These are phyloP conservation scores for Patagioenas fasciata DNA, from an alignment of 2,113 vertebrate species.

Conservation along the genomic window DNA sequence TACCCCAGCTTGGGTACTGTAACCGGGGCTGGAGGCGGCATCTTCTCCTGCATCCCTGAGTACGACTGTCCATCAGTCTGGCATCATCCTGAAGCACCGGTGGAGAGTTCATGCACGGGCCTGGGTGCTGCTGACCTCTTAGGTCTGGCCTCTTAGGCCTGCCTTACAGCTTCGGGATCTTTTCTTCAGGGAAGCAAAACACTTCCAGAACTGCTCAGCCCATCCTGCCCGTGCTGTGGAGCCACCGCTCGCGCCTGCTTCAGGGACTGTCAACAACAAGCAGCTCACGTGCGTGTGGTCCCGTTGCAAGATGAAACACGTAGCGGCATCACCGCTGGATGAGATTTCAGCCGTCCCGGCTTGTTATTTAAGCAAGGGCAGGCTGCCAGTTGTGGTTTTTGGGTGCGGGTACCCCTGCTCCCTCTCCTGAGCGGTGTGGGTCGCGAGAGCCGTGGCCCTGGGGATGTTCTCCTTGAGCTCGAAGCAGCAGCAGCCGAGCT, in stretches of 20 bases:
- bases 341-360: neutral
- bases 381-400: neutral
- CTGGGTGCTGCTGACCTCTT: neutral
- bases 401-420: rapidly evolving
- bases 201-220: rapidly evolving
- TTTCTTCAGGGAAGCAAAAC: rapidly evolving
- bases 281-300: neutral
- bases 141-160: neutral
- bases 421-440: neutral
- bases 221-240: rapidly evolving
- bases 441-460: neutral
- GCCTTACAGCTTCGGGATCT: rapidly evolving
- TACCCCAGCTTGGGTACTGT: neutral
- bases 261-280: rapidly evolving
- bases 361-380: neutral
- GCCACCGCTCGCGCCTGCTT: rapidly evolving
- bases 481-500: rapidly evolving
- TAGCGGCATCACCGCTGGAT: rapidly evolving
- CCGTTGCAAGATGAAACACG: neutral
- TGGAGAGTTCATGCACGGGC: rapidly evolving
- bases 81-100: neutral
- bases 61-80: rapidly evolving
- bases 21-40: neutral
- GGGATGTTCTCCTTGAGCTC: conserved; percentile 4
- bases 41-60: conserved; percentile 3